phyloP scores from a whole-genome alignment of 2,797 vertebrate genomes.

The Chaenodraco wilsoni region DNA sequence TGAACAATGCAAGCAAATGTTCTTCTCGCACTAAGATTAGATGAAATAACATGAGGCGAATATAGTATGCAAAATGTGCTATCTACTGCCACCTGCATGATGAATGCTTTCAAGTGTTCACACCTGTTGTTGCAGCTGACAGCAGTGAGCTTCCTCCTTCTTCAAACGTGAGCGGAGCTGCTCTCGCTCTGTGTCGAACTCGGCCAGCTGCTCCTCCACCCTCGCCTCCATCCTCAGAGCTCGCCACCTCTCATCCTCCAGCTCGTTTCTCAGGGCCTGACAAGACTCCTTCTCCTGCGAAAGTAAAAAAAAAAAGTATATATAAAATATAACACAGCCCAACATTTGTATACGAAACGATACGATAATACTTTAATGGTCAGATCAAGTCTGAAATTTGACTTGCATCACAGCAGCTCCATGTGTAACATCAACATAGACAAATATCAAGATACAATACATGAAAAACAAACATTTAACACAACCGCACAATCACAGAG shows the following conservation, averaged over 20 bases:
- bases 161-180: conserved; percentile 92
- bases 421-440: no score
- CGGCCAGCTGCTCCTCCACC: conserved; percentile 94
- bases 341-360: not conserved
- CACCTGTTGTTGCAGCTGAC: conserved; percentile 87
- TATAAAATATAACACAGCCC: not conserved
- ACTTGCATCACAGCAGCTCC: no score
- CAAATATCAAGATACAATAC: no score
- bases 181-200: conserved; percentile 96
- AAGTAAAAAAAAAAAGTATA: not conserved
- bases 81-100: not conserved
- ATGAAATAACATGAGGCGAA: not conserved
- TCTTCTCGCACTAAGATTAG: not conserved
- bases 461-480: no score
- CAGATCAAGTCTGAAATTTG: no score
- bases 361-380: no score
- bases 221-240: conserved; percentile 93
- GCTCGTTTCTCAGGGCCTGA: conserved; percentile 85
- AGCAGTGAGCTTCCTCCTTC: conserved; percentile 91
- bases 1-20: not conserved
- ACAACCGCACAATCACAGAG: no score
- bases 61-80: not conserved
- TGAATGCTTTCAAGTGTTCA: conserved; percentile 12
- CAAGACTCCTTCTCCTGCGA: conserved; percentile 84
- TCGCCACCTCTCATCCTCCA: conserved; percentile 88